phyloP scores from a whole-genome alignment of 2,888 invertebrate genomes.

The Lampropteryx suffumata region DNA sequence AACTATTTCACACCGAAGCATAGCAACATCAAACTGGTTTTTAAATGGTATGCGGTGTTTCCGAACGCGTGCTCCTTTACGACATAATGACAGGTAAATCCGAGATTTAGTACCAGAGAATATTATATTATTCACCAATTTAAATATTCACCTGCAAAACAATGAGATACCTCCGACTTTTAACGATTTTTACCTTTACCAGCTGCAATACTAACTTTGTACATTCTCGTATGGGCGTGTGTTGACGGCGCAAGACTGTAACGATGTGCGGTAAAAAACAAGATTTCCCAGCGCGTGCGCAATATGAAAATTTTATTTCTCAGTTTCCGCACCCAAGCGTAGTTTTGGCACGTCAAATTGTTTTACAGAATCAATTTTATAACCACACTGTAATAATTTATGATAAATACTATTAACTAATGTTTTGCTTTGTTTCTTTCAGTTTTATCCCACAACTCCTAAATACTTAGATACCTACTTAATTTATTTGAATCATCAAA shows the following conservation, averaged over 20 bases:
- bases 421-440: too few relatives aligned
- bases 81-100: slow-evolving; percentile 18
- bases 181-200: background rate
- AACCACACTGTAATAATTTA: too few relatives aligned
- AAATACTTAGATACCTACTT: too few relatives aligned
- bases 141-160: slow-evolving; percentile 2
- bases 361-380: too few relatives aligned
- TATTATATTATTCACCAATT: background rate
- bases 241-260: background rate
- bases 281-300: slow-evolving; percentile 25
- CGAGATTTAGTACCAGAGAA: slow-evolving; percentile 1
- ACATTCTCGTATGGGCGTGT: background rate
- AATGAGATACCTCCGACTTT: too few relatives aligned
- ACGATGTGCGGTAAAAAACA: slow-evolving; percentile 17
- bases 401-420: too few relatives aligned
- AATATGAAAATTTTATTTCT: background rate
- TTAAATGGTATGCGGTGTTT: slow-evolving; percentile 10
- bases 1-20: slow-evolving; percentile 5
- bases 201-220: slow-evolving; percentile 2
- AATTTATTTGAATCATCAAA: too few relatives aligned
- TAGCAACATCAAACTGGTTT: slow-evolving; percentile 19
- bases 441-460: too few relatives aligned
- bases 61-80: slow-evolving; percentile 11
- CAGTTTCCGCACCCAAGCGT: slow-evolving; percentile 11
- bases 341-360: background rate